Evolutionary conservation across 2,113 vertebrate genomes (phyloP), one percentile per base, ranked within the genome.

Genomic region (Thermophis baileyi): DNA sequence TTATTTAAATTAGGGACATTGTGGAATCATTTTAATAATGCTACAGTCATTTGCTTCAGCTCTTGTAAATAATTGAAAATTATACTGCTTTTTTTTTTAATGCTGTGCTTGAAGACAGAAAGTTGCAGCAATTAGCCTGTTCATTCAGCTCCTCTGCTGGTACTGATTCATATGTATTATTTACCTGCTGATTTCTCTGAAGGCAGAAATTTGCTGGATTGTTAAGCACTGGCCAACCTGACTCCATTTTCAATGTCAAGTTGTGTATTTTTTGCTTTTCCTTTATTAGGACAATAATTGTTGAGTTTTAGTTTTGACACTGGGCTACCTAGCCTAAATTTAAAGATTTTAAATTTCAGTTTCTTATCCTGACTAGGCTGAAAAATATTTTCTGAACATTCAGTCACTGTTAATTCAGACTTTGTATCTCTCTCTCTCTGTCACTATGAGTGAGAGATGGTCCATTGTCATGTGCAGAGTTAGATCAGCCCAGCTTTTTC

Each of bases 11-110:
- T 60, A 89, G 11, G 25, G 89, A 87, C 86, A 60, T 81, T 60
- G 40, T 20, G 40, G 81, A 91, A 87, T 88, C 11, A 35, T 90
- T 94, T 85, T 27, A 94, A 94, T 91, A 91, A 90, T 60, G 24
- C 18, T 50, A 11, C 16, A 86, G 60, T 57, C 91, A 74, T 40
- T 92, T 94, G 40, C 74, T 91, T 55, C 51, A 92, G 22, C 22
- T 35, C 87, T 92, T 87, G 30, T 87, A 89, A 94, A 40, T 90
- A 92, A 87, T 81, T 87, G 85, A 92, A 87, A 91, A 87, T 55
- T n/a, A 60, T 91, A 35, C 2, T 88, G 74, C 35, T 81, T 74
- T 44, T 40, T 63, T 93, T 60, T 53, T 51, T 8, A 94, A 30
- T 53, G 25, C 44, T 1, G 0, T 90, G 49, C 90, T 93, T 53